Percentiles rank a stretch among this genome's conserved stretches.
These are phyloP conservation scores for Coremacera marginata DNA, from an alignment of 2,888 invertebrate species.

Conservation along the genomic window DNA sequence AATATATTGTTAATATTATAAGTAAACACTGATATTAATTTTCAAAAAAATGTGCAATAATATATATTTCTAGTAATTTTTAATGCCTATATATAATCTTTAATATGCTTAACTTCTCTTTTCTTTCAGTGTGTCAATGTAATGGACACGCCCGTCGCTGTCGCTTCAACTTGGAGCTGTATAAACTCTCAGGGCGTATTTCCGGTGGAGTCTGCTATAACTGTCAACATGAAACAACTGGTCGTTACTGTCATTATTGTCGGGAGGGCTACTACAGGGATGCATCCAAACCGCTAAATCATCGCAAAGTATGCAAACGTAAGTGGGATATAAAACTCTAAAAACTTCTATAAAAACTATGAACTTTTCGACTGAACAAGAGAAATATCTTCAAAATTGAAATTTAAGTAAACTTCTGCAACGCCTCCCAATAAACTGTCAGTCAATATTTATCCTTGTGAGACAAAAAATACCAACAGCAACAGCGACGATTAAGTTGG, in stretches of 20 bases:
- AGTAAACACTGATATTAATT: too few relatives aligned
- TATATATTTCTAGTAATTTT: too few relatives aligned
- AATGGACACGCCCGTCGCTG: slow-evolving; percentile 97
- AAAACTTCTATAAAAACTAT: not conserved
- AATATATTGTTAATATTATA: too few relatives aligned
- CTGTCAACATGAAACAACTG: slow-evolving; percentile 97
- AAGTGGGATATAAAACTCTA: slow-evolving; percentile 68
- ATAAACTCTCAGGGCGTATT: slow-evolving; percentile 92
- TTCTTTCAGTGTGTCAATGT: slow-evolving; percentile 94
- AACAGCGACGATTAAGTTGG: slow-evolving; percentile 47
- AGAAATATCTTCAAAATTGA: not conserved
- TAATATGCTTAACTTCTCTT: too few relatives aligned
- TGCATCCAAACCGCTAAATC: slow-evolving; percentile 89
- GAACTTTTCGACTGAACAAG: not conserved
- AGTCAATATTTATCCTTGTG: slow-evolving; percentile 45
- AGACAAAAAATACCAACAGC: slow-evolving; percentile 15
- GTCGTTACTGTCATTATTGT: slow-evolving; percentile 98
- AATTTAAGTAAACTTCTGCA: slow-evolving; percentile 7
- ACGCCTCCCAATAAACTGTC: slow-evolving; percentile 42
- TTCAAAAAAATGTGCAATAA: too few relatives aligned
- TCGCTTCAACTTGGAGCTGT: slow-evolving; percentile 98
- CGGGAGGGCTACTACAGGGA: slow-evolving; percentile 97
- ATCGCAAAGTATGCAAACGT: slow-evolving; percentile 98
- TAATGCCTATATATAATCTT: too few relatives aligned
- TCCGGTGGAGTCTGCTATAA: slow-evolving; percentile 97